Conservation (phyloP, 2,113 vertebrate species). For the Puffinus mauretanicus region DNA sequence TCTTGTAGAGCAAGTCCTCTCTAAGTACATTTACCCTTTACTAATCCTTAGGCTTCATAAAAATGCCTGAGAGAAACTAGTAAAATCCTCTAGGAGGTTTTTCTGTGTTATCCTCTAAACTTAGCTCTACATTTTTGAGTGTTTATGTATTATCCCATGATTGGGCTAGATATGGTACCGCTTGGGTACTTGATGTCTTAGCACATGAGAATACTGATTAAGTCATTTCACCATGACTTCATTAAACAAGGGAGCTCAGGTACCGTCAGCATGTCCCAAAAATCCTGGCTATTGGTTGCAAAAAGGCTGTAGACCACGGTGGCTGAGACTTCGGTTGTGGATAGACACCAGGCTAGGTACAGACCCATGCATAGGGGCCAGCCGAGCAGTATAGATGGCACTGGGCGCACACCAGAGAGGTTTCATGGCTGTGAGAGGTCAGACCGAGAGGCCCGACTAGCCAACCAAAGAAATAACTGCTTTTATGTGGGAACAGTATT, state of each 20-base stretch:
- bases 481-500: background rate
- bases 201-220: background rate
- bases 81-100: background rate
- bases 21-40: background rate
- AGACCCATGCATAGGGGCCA: background rate
- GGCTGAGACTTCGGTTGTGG: background rate
- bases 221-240: background rate
- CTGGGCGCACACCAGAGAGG: background rate
- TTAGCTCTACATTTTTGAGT: background rate
- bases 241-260: background rate
- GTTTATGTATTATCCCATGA: background rate
- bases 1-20: background rate
- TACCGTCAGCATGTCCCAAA: background rate
- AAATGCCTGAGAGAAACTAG: background rate
- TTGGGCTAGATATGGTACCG: background rate
- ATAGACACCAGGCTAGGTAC: background rate
- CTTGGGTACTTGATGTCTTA: background rate
- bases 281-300: background rate
- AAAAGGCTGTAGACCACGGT: background rate
- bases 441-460: background rate
- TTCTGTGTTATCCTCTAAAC: background rate
- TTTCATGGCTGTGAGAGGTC: background rate
- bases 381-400: background rate
- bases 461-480: background rate
- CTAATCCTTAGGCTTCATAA: background rate